These are phyloP conservation scores for Drosophila leontia DNA, from an alignment of 1,140 invertebrate genomes.

Conservation along the genomic window DNA sequence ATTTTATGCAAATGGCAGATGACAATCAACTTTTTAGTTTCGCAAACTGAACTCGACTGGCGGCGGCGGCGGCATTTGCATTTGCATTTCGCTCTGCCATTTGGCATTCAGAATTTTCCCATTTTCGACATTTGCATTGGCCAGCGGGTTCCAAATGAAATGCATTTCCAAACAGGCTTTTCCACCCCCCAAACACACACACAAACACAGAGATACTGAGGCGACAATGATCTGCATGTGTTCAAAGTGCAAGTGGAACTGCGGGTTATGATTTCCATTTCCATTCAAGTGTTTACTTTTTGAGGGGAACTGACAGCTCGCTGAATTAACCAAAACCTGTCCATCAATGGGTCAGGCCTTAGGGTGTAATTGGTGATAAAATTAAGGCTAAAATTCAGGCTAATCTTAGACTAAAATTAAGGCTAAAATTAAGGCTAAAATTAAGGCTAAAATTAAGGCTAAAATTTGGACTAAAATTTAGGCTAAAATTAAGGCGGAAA, in stretches of 20 bases:
- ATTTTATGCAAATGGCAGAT: constrained; percentile 72
- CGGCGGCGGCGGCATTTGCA: constrained; percentile 4
- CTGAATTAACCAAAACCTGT: background rate
- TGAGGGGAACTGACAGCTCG: constrained; percentile 15
- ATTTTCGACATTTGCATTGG: constrained; percentile 46
- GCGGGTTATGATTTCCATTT: constrained; percentile 34
- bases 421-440: no score
- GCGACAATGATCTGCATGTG: constrained; percentile 22
- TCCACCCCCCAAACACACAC: background rate
- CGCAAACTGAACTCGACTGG: constrained; percentile 19
- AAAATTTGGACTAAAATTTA: no score
- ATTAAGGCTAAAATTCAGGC: no score
- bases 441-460: no score
- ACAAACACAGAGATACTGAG: no score
- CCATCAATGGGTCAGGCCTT: constrained; percentile 1
- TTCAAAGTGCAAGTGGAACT: constrained; percentile 17
- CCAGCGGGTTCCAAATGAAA: constrained; percentile 15
- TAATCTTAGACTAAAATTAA: no score
- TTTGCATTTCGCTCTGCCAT: constrained; percentile 41
- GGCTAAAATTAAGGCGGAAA: no score
- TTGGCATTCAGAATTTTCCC: constrained; percentile 34
- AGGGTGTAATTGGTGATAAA: no score
- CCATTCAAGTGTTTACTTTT: constrained; percentile 18
- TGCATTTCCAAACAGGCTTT: constrained; percentile 31
- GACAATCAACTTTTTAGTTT: constrained; percentile 71